Base-by-base conservation (phyloP, 2,888 invertebrate genomes). In the Dorcus parallelipipedus region DNA sequence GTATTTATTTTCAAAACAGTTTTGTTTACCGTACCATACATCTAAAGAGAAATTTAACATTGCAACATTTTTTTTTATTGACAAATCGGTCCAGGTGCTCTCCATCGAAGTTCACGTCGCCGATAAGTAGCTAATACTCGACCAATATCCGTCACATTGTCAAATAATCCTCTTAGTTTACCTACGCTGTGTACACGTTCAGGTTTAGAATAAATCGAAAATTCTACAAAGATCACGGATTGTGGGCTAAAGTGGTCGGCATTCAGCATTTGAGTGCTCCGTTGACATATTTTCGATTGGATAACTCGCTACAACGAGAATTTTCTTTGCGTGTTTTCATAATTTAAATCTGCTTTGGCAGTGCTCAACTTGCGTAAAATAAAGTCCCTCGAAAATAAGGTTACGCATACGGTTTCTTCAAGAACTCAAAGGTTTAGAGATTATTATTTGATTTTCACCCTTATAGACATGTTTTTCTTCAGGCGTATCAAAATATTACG, bases 281-380 rank as follows among this genome's bases (percentile, higher is more conserved):
- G 65, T 66, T 68, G 68, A 68, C 67, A 65, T 65, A 58, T 67
- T 68, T 63, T 58, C 64, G 53, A 49, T 57, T 52, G 59, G 56
- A 39, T 64, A 56, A 60, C 43, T 52, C 54, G 49, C 38, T 33
- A 58, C 59, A 62, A 64, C 26, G 26, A 33, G 7, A 33, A 33
- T 33, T 33, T 33, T 33, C 26, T 33, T 33, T 33, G 26, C 26
- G 26, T 33, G 26, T 33, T 33, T 33, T 33, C 26, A 33, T 33
- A 2, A 33, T 33, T 33, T 33, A 33, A 33, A 45, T 42, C 38
- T 49, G 38, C 54, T 33, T 45, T 39, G 38, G 17, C 40, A n/a
- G 26, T 33, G 23, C 23, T 39, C 45, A 49, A 54, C 49, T 33
- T 49, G 9, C 10, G 39, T 49, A 23, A 23, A 41, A 43, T 52